Evolutionary conservation across 1,140 invertebrate species (phyloP).

Genomic region (Meloidogyne exigua): DNA sequence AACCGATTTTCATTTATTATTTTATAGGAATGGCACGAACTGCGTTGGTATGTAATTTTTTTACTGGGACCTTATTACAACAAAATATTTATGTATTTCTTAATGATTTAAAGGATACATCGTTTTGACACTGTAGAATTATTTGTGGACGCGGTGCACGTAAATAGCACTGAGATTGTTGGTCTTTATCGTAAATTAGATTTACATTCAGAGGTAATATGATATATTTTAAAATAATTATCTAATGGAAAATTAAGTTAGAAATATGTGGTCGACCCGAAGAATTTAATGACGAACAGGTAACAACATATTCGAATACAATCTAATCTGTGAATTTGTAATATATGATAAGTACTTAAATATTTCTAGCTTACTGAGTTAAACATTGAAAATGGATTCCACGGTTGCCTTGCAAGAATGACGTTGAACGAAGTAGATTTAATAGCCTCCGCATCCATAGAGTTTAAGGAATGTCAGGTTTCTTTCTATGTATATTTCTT

Average conservation of each 20-base stretch:
- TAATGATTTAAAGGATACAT: slow-evolving; percentile 28
- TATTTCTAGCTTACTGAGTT: slow-evolving; percentile 1
- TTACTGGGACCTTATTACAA: not conserved
- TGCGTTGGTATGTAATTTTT: slow-evolving; percentile 47
- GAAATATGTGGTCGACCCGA: slow-evolving; percentile 59
- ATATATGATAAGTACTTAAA: not conserved
- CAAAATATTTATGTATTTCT: too few relatives aligned
- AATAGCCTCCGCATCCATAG: slow-evolving; percentile 46
- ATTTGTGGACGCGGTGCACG: slow-evolving; percentile 52
- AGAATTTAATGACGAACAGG: slow-evolving; percentile 41
- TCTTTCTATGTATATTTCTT: not conserved
- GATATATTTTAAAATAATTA: not conserved
- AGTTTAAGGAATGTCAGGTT: slow-evolving; percentile 39
- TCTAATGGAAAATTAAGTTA: slow-evolving; percentile 38
- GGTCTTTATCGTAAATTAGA: slow-evolving; percentile 60
- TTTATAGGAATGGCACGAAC: slow-evolving; percentile 48
- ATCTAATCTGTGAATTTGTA: not conserved
- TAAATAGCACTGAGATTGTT: slow-evolving; percentile 55
- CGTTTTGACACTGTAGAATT: slow-evolving; percentile 63
- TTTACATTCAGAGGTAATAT: slow-evolving; percentile 42
- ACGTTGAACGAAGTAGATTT: slow-evolving; percentile 57
- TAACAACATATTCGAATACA: not conserved
- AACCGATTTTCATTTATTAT: not conserved
- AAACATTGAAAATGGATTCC: slow-evolving; percentile 43
- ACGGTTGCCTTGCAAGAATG: slow-evolving; percentile 55